A percentile compares a stretch with the other conserved stretches of the same genome.
These are phyloP conservation scores for Charanyca ferruginea DNA, from an alignment of 2,888 invertebrate species.

Conservation along the genomic window DNA sequence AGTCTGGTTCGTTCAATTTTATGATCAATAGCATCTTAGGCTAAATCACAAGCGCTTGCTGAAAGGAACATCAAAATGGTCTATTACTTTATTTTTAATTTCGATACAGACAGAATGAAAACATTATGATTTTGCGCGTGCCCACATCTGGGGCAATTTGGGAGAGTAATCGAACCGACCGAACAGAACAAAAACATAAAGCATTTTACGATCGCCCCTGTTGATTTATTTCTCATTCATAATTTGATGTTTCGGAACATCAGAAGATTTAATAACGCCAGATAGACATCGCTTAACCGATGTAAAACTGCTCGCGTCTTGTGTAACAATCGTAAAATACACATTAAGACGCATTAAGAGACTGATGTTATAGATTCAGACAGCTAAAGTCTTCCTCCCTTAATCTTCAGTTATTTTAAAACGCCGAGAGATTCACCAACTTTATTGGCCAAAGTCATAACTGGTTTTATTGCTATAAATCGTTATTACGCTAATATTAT, in stretches of 20 bases:
- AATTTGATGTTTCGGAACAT: conserved; percentile 90
- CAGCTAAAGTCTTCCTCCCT: conserved; percentile 83
- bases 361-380: conserved; percentile 79
- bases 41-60: conserved; percentile 64
- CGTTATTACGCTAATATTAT: conserved; percentile 87
- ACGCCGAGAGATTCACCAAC: conserved; percentile 82
- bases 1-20: conserved; percentile 60
- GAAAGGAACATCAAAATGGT: conserved; percentile 66
- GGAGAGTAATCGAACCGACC: conserved; percentile 82
- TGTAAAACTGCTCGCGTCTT: conserved; percentile 89
- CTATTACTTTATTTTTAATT: conserved; percentile 74
- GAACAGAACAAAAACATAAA: conserved; percentile 89
- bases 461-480: conserved; percentile 87
- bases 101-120: conserved; percentile 72
- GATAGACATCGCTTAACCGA: conserved; percentile 88
- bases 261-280: conserved; percentile 89
- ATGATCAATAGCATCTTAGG: conserved; percentile 61
- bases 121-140: conserved; percentile 80
- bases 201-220: conserved; percentile 87
- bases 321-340: conserved; percentile 90
- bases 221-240: conserved; percentile 90
- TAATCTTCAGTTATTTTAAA: conserved; percentile 90
- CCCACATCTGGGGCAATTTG: conserved; percentile 86
- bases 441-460: conserved; percentile 88
- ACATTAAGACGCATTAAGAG: conserved; percentile 90